Evolutionary conservation across 2,113 vertebrate species (phyloP), one percentile per base, ranked within the genome.

Genomic region (Anthoscopus minutus): DNA sequence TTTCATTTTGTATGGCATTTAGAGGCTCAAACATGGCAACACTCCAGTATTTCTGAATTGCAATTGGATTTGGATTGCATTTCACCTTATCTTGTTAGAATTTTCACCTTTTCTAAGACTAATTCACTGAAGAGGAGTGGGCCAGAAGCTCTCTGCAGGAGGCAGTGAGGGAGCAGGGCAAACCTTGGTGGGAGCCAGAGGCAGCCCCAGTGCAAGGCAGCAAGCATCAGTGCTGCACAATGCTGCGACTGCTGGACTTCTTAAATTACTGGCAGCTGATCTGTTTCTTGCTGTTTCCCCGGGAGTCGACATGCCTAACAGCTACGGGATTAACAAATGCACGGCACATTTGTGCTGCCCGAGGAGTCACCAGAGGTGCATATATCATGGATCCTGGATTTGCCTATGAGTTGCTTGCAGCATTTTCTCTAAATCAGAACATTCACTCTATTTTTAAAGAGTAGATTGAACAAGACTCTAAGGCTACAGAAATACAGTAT

Each of bases 71-170:
- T 85, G 19, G 48, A 77, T 45, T n/a, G 8, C 31, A 23, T 42
- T 77, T 65, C 25, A 73, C 7, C 27, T 77, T 42, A 24, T 37
- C 60, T 66, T 40, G 12, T 11, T 78, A 78, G 10, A 11, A 47
- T 13, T 56, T 64, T 40, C 17, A 48, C 15, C 24, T 92, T 79
- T 93, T 65, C 24, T 74, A n/a, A 51, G 70, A 38, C 17, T 47
- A 64, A 51, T 60, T 67, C 57, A 35, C 37, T 10, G 51, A 18
- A 83, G 78, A 67, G 8, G 13, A 56, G 54, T 47, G 21, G 12
- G 21, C 4, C 2, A 5, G 45, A 13, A 48, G 2, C 48, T 90
- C 0, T 0, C 27, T 44, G 17, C 6, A 35, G 22, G 10, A 89
- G 20, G 13, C 40, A 57, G 4, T 11, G 28, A 72, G 15, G 28